These are phyloP conservation scores for Hassar affinis DNA, from an alignment of 2,113 vertebrate genomes.

Conservation along the genomic window DNA sequence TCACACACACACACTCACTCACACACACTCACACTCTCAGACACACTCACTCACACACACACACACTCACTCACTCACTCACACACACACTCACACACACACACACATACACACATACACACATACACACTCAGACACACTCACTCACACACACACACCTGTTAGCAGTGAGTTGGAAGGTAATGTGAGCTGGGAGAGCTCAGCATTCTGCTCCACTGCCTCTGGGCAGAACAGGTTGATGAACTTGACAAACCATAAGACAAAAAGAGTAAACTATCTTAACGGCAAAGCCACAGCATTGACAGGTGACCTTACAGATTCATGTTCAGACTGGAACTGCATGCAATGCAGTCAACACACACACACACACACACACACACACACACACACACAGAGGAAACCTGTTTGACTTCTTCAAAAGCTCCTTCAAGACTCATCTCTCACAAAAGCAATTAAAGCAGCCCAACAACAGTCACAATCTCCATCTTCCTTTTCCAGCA, in stretches of 20 bases:
- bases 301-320: conserved; percentile 52
- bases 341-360: neutral
- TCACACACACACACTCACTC: no score
- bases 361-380: conserved; percentile 16
- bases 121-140: no score
- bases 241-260: conserved; percentile 30
- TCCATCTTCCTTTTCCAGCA: neutral
- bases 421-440: conserved; percentile 5
- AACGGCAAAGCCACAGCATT: conserved; percentile 47
- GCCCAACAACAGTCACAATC: conserved; percentile 8
- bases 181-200: neutral
- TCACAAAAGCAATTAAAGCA: conserved; percentile 25
- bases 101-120: no score
- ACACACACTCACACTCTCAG: no score
- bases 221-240: conserved; percentile 32
- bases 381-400: conserved; percentile 30
- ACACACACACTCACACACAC: no score
- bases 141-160: neutral
- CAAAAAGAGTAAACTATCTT: conserved; percentile 31
- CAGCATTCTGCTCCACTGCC: neutral
- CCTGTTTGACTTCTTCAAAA: conserved; percentile 40
- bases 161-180: neutral
- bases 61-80: no score
- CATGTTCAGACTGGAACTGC: conserved; percentile 60
- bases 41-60: no score